phyloP scores from a whole-genome alignment of 2,797 vertebrate species.

The Apogon hyalosoma region DNA sequence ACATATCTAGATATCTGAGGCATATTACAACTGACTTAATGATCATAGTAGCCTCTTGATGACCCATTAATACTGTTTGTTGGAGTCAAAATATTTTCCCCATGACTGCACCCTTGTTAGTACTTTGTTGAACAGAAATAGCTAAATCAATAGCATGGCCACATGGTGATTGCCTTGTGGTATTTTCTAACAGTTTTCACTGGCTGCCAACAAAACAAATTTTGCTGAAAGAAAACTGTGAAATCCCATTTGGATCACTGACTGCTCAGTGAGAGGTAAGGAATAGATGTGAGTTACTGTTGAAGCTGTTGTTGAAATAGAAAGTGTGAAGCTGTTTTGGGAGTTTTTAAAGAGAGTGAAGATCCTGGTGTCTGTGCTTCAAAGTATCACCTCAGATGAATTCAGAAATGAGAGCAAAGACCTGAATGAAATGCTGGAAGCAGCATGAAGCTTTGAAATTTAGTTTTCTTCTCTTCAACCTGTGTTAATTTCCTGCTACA shows the following conservation, averaged over 20 bases:
- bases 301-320: slow-evolving; percentile 34
- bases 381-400: slow-evolving; percentile 25
- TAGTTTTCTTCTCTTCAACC: slow-evolving; percentile 29
- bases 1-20: too few relatives aligned
- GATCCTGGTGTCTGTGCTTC: slow-evolving; percentile 23
- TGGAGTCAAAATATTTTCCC: slow-evolving; percentile 12
- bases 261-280: slow-evolving; percentile 18
- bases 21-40: neutral
- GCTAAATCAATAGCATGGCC: slow-evolving; percentile 47
- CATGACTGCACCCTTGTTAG: slow-evolving; percentile 36
- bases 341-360: neutral
- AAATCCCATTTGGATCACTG: slow-evolving; percentile 45
- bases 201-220: slow-evolving; percentile 39
- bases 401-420: slow-evolving; percentile 26
- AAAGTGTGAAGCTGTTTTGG: slow-evolving; percentile 13
- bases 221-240: slow-evolving; percentile 49
- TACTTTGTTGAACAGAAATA: slow-evolving; percentile 48
- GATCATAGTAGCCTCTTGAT: slow-evolving; percentile 3
- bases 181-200: slow-evolving; percentile 46
- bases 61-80: slow-evolving; percentile 10
- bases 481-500: slow-evolving; percentile 70
- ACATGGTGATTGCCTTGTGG: slow-evolving; percentile 38
- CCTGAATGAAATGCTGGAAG: neutral
- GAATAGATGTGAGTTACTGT: slow-evolving; percentile 13
- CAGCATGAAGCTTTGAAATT: slow-evolving; percentile 23